These are phyloP conservation scores for Chaitophorus viminalis DNA, from an alignment of 2,888 invertebrate species.

Conservation along the genomic window DNA sequence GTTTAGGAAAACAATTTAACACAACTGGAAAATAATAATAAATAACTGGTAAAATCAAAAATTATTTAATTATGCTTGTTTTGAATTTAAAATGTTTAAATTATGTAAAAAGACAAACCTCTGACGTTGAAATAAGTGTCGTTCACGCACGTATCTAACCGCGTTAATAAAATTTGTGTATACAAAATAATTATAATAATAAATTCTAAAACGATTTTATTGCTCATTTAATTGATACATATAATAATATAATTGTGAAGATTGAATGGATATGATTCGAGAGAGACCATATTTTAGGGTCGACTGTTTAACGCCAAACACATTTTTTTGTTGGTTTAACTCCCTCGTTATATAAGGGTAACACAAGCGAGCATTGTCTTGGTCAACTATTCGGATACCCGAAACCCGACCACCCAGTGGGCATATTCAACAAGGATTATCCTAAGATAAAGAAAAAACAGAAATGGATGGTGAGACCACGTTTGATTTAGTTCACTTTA, in stretches of 20 bases:
- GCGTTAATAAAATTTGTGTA: neutral
- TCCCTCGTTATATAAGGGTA: neutral
- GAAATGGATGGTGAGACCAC: neutral
- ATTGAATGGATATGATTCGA: neutral
- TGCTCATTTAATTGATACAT: no score
- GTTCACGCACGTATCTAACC: neutral
- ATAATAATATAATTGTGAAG: no score
- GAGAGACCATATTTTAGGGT: constrained; percentile 27
- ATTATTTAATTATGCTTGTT: neutral
- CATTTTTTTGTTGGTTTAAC: constrained; percentile 23
- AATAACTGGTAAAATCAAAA: neutral
- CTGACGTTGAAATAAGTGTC: neutral
- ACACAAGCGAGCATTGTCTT: constrained; percentile 7
- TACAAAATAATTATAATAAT: no score
- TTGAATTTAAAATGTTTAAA: neutral
- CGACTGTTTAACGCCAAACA: constrained; percentile 18
- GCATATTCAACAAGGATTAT: constrained; percentile 3
- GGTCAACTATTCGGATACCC: neutral
- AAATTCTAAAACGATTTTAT: no score
- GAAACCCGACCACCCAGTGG: neutral
- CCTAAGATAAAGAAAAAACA: neutral
- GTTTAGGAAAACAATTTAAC: neutral
- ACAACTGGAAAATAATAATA: neutral
- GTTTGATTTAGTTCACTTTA: neutral
- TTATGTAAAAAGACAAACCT: neutral